Conservation (phyloP, 1,140 invertebrate species). For the Danaus melanippus region DNA sequence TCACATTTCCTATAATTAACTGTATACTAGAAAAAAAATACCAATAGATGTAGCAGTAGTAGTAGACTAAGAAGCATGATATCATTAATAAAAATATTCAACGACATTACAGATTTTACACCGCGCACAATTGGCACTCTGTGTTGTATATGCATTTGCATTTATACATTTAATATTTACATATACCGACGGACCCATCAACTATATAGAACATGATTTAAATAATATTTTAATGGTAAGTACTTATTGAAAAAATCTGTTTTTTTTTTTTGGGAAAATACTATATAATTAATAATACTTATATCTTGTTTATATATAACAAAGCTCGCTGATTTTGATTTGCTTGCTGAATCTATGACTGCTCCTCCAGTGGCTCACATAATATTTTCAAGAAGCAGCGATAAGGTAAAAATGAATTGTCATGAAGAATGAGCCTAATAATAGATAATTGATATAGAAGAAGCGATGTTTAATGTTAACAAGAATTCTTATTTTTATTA, state of each 20-base stretch:
- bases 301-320: constrained; percentile 12
- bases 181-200: constrained; percentile 9
- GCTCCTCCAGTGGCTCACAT: constrained; percentile 36
- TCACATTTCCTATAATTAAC: background rate
- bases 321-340: constrained; percentile 28
- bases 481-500: no score
- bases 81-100: background rate
- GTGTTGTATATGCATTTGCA: background rate
- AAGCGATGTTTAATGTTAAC: no score
- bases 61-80: no score
- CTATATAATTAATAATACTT: constrained; percentile 3
- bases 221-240: constrained; percentile 13
- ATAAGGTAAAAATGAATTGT: constrained; percentile 9
- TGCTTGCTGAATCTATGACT: constrained; percentile 37
- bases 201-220: constrained; percentile 8
- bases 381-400: constrained; percentile 28
- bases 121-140: constrained; percentile 8
- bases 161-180: constrained; percentile 13
- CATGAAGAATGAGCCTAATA: no score
- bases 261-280: background rate
- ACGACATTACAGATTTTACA: constrained; percentile 9
- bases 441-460: no score
- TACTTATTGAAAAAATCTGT: background rate
- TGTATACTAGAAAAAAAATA: background rate
- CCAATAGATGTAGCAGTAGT: background rate